Evolutionary conservation across 2,888 invertebrate species (phyloP).

Genomic region (Acanthosepion pharaonis): DNA sequence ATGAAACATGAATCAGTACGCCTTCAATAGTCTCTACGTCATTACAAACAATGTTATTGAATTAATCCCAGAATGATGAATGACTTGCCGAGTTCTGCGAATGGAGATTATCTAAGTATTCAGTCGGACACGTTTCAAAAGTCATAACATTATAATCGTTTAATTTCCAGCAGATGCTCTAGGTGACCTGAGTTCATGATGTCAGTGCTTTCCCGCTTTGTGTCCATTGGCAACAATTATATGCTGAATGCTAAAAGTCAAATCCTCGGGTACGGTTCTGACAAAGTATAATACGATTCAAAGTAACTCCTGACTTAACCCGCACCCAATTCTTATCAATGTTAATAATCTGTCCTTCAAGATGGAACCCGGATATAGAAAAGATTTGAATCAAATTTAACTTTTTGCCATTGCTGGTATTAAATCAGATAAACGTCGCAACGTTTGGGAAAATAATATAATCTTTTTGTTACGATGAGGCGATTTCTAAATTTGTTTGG

Average conservation of each 20-base stretch:
- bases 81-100: background rate
- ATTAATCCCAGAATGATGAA: background rate
- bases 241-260: conserved; percentile 11
- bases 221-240: background rate
- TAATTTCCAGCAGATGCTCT: background rate
- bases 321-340: background rate
- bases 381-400: no score
- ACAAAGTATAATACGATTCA: background rate
- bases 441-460: no score
- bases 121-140: background rate
- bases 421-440: no score
- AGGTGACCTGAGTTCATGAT: background rate
- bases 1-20: background rate
- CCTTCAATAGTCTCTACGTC: background rate
- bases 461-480: no score
- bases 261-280: background rate
- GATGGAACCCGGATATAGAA: no score
- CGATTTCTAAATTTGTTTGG: no score
- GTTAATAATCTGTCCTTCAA: background rate
- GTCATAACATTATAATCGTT: background rate
- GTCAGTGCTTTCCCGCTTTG: background rate
- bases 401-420: no score
- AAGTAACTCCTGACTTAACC: background rate
- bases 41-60: background rate
- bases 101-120: background rate